A percentile compares a stretch with the other conserved stretches of the same genome.
Conservation (phyloP, 2,797 vertebrate species). For the Tapera naevia region DNA sequence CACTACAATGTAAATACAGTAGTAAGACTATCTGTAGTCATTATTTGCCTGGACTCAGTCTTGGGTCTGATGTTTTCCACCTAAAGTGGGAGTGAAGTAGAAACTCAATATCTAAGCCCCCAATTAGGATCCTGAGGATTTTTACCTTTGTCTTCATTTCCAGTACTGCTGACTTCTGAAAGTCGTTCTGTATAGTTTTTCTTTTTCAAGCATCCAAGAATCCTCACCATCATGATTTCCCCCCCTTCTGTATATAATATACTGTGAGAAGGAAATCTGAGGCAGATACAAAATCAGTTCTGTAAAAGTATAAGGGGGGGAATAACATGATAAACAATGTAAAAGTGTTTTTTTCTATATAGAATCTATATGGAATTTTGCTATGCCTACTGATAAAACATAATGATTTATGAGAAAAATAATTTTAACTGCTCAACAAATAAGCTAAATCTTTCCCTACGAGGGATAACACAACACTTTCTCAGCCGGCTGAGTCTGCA, state of each 20-base stretch:
- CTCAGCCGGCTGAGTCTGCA: slow-evolving; percentile 47
- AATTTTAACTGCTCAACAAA: slow-evolving; percentile 32
- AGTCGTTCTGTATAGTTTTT: background rate
- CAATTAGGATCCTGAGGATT: background rate
- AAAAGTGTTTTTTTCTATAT: background rate
- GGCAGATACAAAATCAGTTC: background rate
- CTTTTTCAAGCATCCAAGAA: background rate
- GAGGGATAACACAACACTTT: slow-evolving; percentile 46
- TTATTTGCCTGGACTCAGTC: background rate
- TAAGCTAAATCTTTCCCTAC: slow-evolving; percentile 59
- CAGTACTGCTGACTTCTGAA: background rate
- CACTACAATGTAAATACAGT: background rate
- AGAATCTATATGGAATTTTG: background rate
- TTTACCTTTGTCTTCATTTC: background rate
- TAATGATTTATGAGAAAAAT: slow-evolving; percentile 45
- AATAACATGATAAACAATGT: background rate
- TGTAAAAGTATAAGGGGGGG: background rate
- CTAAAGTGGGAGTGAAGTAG: background rate
- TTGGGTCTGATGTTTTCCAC: background rate
- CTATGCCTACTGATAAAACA: slow-evolving; percentile 37
- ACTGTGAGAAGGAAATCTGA: background rate
- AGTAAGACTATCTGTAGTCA: background rate
- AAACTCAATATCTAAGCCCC: background rate
- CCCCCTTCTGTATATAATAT: background rate
- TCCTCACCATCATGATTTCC: background rate